Percentiles rank a stretch among this genome's conserved stretches.
phyloP scores from a whole-genome alignment of 2,797 vertebrate species.

The Muscicapa comitata region DNA sequence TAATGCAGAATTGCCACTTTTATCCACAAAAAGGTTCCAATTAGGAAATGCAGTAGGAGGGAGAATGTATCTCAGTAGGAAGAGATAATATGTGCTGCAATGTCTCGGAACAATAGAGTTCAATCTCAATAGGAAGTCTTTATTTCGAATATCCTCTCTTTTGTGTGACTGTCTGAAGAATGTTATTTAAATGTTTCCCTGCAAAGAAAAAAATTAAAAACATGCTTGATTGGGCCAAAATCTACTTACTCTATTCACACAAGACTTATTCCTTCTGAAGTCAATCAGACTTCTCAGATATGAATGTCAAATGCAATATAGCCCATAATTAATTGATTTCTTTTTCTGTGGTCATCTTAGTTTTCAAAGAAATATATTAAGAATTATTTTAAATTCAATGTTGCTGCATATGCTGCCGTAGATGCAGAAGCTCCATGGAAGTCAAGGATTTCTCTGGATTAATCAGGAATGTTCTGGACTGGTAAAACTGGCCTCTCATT shows the following conservation, averaged over 20 bases:
- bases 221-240: not conserved
- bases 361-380: not conserved
- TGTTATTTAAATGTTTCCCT: not conserved
- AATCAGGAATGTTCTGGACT: not conserved
- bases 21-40: not conserved
- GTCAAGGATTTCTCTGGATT: not conserved
- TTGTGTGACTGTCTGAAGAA: not conserved
- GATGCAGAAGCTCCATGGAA: not conserved
- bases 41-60: slow-evolving; percentile 30
- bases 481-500: not conserved
- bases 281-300: not conserved
- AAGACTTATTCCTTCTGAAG: not conserved
- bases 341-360: not conserved
- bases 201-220: not conserved
- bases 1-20: not conserved
- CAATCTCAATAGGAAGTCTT: slow-evolving; percentile 5
- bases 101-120: not conserved
- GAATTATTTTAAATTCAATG: not conserved
- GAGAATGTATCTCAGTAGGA: slow-evolving; percentile 4
- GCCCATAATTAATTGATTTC: not conserved
- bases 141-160: not conserved
- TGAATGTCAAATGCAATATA: not conserved
- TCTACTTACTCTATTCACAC: not conserved
- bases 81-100: slow-evolving; percentile 13
- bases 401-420: not conserved